Percentiles rank a stretch among this genome's conserved stretches.
phyloP scores from a whole-genome alignment of 2,113 vertebrate genomes.

The Agapornis roseicollis region DNA sequence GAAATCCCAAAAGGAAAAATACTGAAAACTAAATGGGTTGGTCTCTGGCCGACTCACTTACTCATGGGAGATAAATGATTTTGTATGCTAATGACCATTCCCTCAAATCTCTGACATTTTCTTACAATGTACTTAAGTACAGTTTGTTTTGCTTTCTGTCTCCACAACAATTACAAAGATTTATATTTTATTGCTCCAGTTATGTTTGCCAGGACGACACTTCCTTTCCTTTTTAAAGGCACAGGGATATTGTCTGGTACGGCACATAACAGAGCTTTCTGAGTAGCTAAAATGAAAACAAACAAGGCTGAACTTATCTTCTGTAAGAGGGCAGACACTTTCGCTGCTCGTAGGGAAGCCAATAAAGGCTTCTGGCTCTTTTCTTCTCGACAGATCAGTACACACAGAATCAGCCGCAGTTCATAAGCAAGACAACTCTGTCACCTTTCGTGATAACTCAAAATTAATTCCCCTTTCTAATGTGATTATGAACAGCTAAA shows the following conservation, averaged over 20 bases:
- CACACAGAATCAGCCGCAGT: constrained; percentile 6
- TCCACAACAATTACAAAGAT: constrained; percentile 80
- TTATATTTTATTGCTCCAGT: constrained; percentile 73
- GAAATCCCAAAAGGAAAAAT: constrained; percentile 63
- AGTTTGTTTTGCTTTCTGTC: constrained; percentile 81
- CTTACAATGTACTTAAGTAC: constrained; percentile 74
- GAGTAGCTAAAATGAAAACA: constrained; percentile 57
- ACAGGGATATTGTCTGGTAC: not conserved
- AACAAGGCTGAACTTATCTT: constrained; percentile 65
- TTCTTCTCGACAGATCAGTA: constrained; percentile 30
- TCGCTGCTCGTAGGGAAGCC: not conserved
- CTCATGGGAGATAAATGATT: constrained; percentile 70
- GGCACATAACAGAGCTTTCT: not conserved
- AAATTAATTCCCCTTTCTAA: not conserved
- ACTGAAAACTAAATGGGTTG: constrained; percentile 64
- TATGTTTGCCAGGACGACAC: constrained; percentile 67
- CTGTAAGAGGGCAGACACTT: constrained; percentile 28
- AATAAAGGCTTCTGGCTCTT: constrained; percentile 59
- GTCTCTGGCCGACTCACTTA: constrained; percentile 20
- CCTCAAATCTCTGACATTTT: constrained; percentile 69
- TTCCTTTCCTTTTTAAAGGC: constrained; percentile 73
- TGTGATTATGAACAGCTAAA: not conserved
- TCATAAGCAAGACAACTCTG: not conserved
- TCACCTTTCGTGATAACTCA: constrained; percentile 26
- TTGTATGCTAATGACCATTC: constrained; percentile 67